phyloP scores from a whole-genome alignment of 2,113 vertebrate genomes.

The Myotis yumanensis region DNA sequence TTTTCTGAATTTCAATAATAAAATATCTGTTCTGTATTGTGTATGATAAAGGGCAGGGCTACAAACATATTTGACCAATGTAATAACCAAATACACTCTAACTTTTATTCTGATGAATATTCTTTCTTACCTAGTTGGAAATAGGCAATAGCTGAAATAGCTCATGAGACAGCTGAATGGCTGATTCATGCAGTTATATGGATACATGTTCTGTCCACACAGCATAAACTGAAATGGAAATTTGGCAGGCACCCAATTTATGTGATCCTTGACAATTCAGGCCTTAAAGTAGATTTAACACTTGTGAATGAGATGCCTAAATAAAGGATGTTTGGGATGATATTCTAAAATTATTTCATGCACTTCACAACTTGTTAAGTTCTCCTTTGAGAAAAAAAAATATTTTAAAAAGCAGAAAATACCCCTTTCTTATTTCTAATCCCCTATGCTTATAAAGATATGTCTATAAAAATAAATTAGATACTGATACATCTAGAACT shows the following conservation, averaged over 20 bases:
- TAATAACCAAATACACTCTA: background rate
- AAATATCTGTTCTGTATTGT: background rate
- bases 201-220: conserved; percentile 37
- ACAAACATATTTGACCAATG: background rate
- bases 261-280: conserved; percentile 59
- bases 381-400: background rate
- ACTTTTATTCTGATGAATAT: background rate
- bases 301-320: conserved; percentile 48
- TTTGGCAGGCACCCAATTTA: conserved; percentile 61
- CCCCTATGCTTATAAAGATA: background rate
- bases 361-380: conserved; percentile 15
- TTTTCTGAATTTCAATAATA: conserved; percentile 30
- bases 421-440: conserved; percentile 5
- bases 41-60: background rate
- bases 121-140: conserved; percentile 12
- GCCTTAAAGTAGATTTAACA: conserved; percentile 59
- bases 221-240: conserved; percentile 58
- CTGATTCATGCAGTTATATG: conserved; percentile 24
- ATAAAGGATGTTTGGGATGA: conserved; percentile 19
- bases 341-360: conserved; percentile 62
- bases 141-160: conserved; percentile 10
- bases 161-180: conserved; percentile 40
- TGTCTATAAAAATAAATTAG: conserved; percentile 35
- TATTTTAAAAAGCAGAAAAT: conserved; percentile 15
- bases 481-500: background rate